phyloP scores from a whole-genome alignment of 2,888 invertebrate genomes.

The Arctia plantaginis region DNA sequence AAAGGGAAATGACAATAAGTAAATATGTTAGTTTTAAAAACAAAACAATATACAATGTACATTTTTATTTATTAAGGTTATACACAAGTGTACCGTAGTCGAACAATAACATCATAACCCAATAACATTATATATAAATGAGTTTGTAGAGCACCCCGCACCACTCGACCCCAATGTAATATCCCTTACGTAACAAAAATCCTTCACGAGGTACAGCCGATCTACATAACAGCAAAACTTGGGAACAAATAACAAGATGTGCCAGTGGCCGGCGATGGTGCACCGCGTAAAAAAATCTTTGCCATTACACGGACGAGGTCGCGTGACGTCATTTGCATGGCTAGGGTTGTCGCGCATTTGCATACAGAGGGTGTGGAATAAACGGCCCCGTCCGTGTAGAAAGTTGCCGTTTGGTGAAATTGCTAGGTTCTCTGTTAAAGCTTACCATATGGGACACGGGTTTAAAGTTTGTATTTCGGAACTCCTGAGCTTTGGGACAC shows the following conservation, averaged over 20 bases:
- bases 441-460: neutral
- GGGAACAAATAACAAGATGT: slow-evolving; percentile 21
- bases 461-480: neutral
- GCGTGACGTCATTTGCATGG: slow-evolving; percentile 22
- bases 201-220: slow-evolving; percentile 7
- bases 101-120: neutral
- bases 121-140: neutral
- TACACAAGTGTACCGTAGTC: neutral
- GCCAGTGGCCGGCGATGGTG: slow-evolving; percentile 20
- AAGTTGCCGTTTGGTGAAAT: neutral
- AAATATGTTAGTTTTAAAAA: neutral
- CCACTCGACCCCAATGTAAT: slow-evolving; percentile 2
- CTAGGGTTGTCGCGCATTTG: slow-evolving; percentile 31
- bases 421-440: slow-evolving; percentile 2
- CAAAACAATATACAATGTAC: neutral
- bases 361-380: slow-evolving; percentile 26
- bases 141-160: neutral
- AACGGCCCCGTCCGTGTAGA: neutral
- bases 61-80: neutral
- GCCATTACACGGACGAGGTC: slow-evolving; percentile 35
- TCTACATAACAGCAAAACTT: slow-evolving; percentile 24
- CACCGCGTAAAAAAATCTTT: slow-evolving; percentile 36
- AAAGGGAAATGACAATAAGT: no score
- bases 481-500: neutral
- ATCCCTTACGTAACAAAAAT: slow-evolving; percentile 6